phyloP scores from a whole-genome alignment of 2,888 invertebrate genomes.

The Sinohyriopsis cumingii region DNA sequence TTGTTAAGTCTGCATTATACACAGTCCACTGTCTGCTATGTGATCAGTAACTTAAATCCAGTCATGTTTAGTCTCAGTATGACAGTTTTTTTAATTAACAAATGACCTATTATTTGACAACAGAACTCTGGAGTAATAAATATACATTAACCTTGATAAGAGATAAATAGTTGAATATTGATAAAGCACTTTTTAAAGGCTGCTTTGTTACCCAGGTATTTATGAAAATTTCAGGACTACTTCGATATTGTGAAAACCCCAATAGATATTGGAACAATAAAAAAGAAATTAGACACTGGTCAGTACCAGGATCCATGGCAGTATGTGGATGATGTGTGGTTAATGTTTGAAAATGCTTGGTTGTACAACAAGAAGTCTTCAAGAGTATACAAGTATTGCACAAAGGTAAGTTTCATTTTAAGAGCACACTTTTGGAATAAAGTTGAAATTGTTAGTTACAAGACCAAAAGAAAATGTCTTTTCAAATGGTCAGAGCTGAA shows the following conservation, averaged over 20 bases:
- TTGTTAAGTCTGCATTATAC: too few species aligned
- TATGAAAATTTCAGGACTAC: conserved; percentile 82
- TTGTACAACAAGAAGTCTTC: conserved; percentile 98
- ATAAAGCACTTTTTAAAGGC: too few species aligned
- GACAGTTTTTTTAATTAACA: too few species aligned
- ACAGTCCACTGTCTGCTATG: too few species aligned
- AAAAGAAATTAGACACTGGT: conserved; percentile 91
- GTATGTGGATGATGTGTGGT: conserved; percentile 99
- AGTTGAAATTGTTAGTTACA: neutral
- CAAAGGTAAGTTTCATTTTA: conserved; percentile 83
- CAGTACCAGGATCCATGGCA: conserved; percentile 99
- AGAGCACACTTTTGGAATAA: neutral
- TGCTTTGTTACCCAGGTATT: too few species aligned
- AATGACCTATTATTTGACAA: too few species aligned
- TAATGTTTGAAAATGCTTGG: conserved; percentile 99
- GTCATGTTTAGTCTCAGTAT: too few species aligned
- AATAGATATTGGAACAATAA: conserved; percentile 97
- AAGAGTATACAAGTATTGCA: conserved; percentile 96
- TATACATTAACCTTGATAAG: too few species aligned
- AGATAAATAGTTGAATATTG: too few species aligned
- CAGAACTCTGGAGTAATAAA: too few species aligned
- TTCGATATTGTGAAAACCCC: conserved; percentile 96
- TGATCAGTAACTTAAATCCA: too few species aligned
- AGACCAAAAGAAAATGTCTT: neutral
- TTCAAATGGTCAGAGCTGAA: too few species aligned